Percentiles rank a stretch among this genome's conserved stretches.
phyloP scores from a whole-genome alignment of 2,113 vertebrate species.

The Glaucomys volans region DNA sequence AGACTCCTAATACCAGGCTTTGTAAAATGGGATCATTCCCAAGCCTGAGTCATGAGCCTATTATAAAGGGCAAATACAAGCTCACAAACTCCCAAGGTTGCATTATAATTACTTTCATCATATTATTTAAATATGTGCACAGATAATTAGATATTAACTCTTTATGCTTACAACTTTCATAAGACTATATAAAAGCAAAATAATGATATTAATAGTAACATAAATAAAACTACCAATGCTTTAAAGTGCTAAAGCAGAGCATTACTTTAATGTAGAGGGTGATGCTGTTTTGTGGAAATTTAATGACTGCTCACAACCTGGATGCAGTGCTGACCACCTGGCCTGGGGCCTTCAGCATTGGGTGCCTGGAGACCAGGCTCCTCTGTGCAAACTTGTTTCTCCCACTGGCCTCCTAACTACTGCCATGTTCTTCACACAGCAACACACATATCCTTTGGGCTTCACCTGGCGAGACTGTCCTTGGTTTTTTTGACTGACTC shows the following conservation, averaged over 20 bases:
- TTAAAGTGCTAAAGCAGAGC: conserved; percentile 67
- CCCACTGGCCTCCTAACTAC: not conserved
- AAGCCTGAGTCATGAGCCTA: not conserved
- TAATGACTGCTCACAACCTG: not conserved
- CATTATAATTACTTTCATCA: conserved; percentile 54
- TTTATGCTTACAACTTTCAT: conserved; percentile 59
- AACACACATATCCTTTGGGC: not conserved
- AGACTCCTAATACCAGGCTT: not conserved
- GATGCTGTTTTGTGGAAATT: not conserved
- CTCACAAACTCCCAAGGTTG: conserved; percentile 12
- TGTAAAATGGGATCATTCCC: conserved; percentile 19
- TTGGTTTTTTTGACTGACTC: not conserved
- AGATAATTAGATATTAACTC: conserved; percentile 71
- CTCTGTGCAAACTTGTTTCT: not conserved
- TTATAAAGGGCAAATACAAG: conserved; percentile 44
- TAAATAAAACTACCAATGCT: conserved; percentile 51
- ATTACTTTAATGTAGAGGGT: not conserved
- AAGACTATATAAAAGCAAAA: conserved; percentile 66
- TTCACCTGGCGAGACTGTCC: not conserved
- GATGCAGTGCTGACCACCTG: not conserved
- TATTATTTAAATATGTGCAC: conserved; percentile 65
- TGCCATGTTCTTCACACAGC: not conserved
- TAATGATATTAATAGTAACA: conserved; percentile 39
- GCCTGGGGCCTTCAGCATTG: not conserved
- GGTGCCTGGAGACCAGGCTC: not conserved